These are phyloP conservation scores for Pseudonaja textilis DNA, from an alignment of 2,113 vertebrate species.

Conservation along the genomic window DNA sequence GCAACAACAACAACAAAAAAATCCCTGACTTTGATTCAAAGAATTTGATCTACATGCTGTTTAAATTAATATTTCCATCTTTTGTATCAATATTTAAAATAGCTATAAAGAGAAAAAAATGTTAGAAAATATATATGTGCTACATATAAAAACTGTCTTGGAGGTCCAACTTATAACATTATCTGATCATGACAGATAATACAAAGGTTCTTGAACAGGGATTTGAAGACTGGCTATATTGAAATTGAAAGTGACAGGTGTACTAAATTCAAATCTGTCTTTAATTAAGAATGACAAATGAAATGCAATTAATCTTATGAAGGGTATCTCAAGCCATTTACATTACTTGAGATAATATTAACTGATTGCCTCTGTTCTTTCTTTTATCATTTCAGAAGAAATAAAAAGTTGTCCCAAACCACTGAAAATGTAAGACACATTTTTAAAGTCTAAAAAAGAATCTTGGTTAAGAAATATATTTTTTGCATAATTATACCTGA, in stretches of 20 bases:
- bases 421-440: not conserved
- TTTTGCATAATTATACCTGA: not conserved
- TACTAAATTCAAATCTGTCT: not conserved
- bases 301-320: not conserved
- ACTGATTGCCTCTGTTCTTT: not conserved
- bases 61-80: not conserved
- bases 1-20: not conserved
- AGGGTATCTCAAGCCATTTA: not conserved
- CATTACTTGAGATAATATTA: not conserved
- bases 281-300: not conserved
- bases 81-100: not conserved
- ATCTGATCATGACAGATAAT: not conserved
- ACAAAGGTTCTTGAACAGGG: not conserved
- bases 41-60: not conserved
- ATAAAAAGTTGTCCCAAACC: not conserved
- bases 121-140: constrained; percentile 7
- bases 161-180: not conserved
- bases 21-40: not conserved
- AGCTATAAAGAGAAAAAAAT: not conserved
- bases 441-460: not conserved
- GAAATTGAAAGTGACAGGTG: not conserved
- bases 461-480: constrained; percentile 2
- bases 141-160: not conserved
- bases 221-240: not conserved
- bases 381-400: not conserved